Evolutionary conservation across 2,113 vertebrate genomes (phyloP), one percentile per base, ranked within the genome.

Genomic region (Chascanopsetta lugubris): DNA sequence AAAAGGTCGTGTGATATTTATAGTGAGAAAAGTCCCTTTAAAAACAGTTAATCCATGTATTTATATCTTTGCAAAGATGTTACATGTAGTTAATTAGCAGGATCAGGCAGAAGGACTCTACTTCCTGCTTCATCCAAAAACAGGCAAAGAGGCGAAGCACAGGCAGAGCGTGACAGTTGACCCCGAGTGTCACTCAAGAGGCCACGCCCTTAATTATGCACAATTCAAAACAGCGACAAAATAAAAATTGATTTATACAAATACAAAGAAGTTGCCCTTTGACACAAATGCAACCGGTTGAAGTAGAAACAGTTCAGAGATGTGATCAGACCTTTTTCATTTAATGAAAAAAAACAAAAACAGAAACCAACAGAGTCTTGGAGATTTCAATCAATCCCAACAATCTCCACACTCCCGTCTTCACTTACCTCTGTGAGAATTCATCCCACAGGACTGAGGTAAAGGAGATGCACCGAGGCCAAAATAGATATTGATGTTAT

Each of bases 381-480:
- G 46, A 46, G 21, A 42, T 34, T 25, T 30, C 58, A 64, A 30
- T 22, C 51, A 68, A 40, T 30, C 65, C 61, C 30, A 49, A 38
- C 43, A 71, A 46, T 43, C 26, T 27, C 47, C 36, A 76, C 53
- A 56, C 8, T 29, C 42, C 42, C 34, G 42, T 8, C 21, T 72
- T 58, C n/a, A 72, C 40, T 55, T 69, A 18, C 5, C 3, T 38
- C 15, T 38, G 34, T 36, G 11, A 36, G 11, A 42, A n/a, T 18
- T 26, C 21, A n/a, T n/a, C n/a, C n/a, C n/a, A n/a, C n/a, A 26
- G 22, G 24, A 49, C 13, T 12, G 17, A 5, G 32, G 29, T 21
- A 9, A 18, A 13, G 22, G n/a, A 53, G 24, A 18, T 26, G 17
- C 12, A 53, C 27, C 46, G 24, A 46, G 1, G 26, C 15, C 2